phyloP scores from a whole-genome alignment of 2,888 invertebrate species.

The Hesperia comma region DNA sequence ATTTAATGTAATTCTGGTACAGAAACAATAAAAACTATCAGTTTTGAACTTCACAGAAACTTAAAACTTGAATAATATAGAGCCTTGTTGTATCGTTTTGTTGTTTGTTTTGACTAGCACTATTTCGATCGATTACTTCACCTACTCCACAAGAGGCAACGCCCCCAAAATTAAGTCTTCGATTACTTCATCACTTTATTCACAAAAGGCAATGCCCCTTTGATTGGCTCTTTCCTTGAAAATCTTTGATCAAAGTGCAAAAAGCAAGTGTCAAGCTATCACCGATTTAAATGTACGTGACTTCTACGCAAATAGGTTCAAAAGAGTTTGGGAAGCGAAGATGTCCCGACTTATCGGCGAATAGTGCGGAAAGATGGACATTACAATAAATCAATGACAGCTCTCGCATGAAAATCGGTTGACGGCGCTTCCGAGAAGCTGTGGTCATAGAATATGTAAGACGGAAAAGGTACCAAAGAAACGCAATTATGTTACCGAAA shows the following conservation, averaged over 20 bases:
- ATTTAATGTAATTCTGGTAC: no score
- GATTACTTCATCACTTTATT: conserved; percentile 13
- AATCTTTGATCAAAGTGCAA: conserved; percentile 4
- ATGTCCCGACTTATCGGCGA: conserved; percentile 18
- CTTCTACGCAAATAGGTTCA: conserved; percentile 29
- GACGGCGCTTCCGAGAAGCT: conserved; percentile 57
- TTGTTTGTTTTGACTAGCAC: not conserved
- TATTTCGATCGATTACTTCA: conserved; percentile 18
- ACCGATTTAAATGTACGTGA: conserved; percentile 32
- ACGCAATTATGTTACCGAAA: no score
- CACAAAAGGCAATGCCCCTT: conserved; percentile 18
- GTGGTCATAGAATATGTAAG: conserved; percentile 21
- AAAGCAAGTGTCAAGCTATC: conserved; percentile 9
- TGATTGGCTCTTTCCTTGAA: conserved; percentile 5
- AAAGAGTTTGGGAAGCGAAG: conserved; percentile 18
- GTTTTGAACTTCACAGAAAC: no score
- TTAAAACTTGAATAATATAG: no score
- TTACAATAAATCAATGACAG: conserved; percentile 57
- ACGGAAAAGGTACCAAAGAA: no score
- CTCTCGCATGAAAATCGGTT: conserved; percentile 55
- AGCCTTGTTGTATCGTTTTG: no score
- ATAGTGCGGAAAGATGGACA: conserved; percentile 43
- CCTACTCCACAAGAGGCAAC: conserved; percentile 8
- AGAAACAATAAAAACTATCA: no score
- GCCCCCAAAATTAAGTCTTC: conserved; percentile 1